A percentile compares a stretch with the other conserved stretches of the same genome.
Evolutionary conservation across 2,888 invertebrate species (phyloP).

Genomic region (Charanyca ferruginea): DNA sequence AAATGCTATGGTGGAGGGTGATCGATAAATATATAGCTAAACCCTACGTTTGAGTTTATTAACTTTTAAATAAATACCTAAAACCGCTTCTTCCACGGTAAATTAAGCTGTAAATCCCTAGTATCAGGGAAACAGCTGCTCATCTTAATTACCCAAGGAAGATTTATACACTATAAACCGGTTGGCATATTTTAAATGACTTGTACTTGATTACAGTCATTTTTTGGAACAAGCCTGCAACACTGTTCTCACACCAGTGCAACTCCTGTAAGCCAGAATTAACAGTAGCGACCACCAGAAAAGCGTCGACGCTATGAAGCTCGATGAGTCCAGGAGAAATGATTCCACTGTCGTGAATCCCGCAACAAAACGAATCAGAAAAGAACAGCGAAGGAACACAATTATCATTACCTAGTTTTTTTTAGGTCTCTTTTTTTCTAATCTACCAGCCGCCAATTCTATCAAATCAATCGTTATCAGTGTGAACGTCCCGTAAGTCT

Average conservation of each 20-base stretch:
- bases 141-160: neutral
- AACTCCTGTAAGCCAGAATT: too few species aligned
- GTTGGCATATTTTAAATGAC: neutral
- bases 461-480: conserved; percentile 22
- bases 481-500: conserved; percentile 31
- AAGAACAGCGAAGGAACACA: too few species aligned
- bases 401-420: too few species aligned
- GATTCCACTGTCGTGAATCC: too few species aligned
- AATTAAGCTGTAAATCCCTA: neutral
- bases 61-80: neutral
- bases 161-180: too few species aligned
- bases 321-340: too few species aligned
- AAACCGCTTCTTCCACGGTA: neutral
- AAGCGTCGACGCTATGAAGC: too few species aligned
- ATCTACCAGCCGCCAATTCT: neutral
- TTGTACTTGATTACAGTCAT: neutral
- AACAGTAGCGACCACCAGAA: too few species aligned
- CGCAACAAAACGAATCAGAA: too few species aligned
- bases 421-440: neutral
- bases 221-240: too few species aligned
- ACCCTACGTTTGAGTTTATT: neutral
- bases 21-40: neutral
- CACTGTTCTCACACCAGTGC: too few species aligned
- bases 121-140: neutral
- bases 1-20: neutral